Evolutionary conservation across 2,888 invertebrate species (phyloP).

Genomic region (Ophonus ardosiacus): DNA sequence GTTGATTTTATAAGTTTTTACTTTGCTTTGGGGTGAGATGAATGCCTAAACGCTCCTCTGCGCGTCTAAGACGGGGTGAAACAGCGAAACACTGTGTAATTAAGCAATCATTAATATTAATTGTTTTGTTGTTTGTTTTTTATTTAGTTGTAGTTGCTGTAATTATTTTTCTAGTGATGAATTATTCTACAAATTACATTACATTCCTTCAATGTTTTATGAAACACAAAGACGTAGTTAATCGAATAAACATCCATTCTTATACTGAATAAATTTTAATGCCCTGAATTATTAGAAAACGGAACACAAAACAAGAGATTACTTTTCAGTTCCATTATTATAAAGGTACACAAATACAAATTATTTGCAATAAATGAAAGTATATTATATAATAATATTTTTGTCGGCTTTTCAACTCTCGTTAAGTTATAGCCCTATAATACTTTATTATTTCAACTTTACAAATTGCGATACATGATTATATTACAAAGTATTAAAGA

Average conservation of each 20-base stretch:
- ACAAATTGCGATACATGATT: too few species aligned
- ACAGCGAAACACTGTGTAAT: constrained; percentile 57
- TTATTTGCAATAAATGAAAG: too few species aligned
- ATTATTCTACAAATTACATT: constrained; percentile 48
- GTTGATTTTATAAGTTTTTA: constrained; percentile 63
- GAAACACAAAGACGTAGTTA: neutral
- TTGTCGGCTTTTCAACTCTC: too few species aligned
- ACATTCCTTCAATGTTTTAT: neutral
- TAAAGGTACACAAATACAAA: too few species aligned
- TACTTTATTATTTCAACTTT: too few species aligned
- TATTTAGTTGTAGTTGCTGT: constrained; percentile 56
- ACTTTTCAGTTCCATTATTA: too few species aligned
- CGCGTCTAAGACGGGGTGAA: constrained; percentile 14
- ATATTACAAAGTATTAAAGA: too few species aligned
- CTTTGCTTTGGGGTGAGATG: constrained; percentile 51
- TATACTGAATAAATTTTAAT: neutral
- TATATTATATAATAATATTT: too few species aligned
- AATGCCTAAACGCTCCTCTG: constrained; percentile 47
- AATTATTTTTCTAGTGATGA: constrained; percentile 59
- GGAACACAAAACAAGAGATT: neutral
- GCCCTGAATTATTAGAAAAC: neutral
- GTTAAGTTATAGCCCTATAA: too few species aligned
- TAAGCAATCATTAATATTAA: constrained; percentile 64
- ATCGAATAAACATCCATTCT: neutral
- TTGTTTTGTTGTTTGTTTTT: constrained; percentile 59